phyloP scores from a whole-genome alignment of 2,797 vertebrate genomes.

The Monodelphis domestica region DNA sequence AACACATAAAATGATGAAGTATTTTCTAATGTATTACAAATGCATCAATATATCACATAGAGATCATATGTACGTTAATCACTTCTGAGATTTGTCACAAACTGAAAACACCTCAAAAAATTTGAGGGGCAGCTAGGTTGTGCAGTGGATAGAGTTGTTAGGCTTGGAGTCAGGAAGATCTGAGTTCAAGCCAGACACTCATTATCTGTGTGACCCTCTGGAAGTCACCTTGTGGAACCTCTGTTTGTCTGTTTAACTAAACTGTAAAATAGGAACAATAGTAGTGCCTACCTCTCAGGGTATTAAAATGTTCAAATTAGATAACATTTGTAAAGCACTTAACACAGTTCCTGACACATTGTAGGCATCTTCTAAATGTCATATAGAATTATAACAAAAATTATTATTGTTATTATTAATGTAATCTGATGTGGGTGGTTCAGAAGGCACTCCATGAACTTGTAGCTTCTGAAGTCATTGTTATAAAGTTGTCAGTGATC shows the following conservation, averaged over 20 bases:
- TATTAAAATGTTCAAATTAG: background rate
- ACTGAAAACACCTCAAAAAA: background rate
- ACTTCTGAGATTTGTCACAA: background rate
- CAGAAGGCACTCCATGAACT: background rate
- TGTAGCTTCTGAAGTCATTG: background rate
- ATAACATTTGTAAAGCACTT: background rate
- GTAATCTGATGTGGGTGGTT: background rate
- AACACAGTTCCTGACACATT: background rate
- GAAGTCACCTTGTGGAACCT: background rate
- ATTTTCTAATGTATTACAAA: background rate
- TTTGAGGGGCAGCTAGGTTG: background rate
- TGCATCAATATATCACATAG: background rate
- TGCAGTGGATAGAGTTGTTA: background rate
- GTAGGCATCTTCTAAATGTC: background rate
- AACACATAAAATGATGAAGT: background rate
- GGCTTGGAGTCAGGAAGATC: background rate
- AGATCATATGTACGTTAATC: background rate
- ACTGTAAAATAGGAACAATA: background rate
- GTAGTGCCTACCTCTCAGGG: background rate
- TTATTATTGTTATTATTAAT: background rate
- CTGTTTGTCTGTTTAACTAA: background rate
- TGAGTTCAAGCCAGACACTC: background rate
- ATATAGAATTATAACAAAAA: background rate
- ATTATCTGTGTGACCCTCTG: background rate
- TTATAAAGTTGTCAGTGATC: background rate